Evolutionary conservation across 2,888 invertebrate genomes (phyloP).

Genomic region (Tipula unca): DNA sequence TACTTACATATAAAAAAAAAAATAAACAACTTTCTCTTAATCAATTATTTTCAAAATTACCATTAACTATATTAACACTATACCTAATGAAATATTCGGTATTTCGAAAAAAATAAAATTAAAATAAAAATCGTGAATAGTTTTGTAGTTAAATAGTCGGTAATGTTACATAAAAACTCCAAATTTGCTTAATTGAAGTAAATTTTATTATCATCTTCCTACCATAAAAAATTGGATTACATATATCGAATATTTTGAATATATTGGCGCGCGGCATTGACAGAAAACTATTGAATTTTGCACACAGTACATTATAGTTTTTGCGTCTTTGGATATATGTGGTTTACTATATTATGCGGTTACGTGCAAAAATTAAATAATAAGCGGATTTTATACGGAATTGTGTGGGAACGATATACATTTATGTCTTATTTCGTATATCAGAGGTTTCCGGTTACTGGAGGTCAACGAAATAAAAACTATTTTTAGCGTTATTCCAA

Average conservation of each 20-base stretch:
- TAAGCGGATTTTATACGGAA: not conserved
- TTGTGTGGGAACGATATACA: not conserved
- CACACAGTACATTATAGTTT: too few species aligned
- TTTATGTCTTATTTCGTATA: not conserved
- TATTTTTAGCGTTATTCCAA: too few species aligned
- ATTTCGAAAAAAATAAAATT: not conserved
- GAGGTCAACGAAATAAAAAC: not conserved
- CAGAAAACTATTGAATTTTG: not conserved
- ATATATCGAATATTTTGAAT: not conserved
- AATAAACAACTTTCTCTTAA: constrained; percentile 14
- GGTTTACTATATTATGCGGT: too few species aligned
- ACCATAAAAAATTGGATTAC: not conserved
- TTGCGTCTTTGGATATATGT: too few species aligned
- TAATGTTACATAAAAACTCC: not conserved
- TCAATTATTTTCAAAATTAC: not conserved
- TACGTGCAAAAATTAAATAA: not conserved
- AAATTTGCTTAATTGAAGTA: not conserved
- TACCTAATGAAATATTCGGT: not conserved
- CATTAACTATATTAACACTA: constrained; percentile 1
- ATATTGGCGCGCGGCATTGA: not conserved
- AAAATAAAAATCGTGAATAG: not conserved
- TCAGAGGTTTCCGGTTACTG: not conserved
- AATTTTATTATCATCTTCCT: constrained; percentile 4
- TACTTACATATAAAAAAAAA: not conserved
- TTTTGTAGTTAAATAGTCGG: not conserved